phyloP scores from a whole-genome alignment of 2,888 invertebrate species.

The Drosophila buzzatii region DNA sequence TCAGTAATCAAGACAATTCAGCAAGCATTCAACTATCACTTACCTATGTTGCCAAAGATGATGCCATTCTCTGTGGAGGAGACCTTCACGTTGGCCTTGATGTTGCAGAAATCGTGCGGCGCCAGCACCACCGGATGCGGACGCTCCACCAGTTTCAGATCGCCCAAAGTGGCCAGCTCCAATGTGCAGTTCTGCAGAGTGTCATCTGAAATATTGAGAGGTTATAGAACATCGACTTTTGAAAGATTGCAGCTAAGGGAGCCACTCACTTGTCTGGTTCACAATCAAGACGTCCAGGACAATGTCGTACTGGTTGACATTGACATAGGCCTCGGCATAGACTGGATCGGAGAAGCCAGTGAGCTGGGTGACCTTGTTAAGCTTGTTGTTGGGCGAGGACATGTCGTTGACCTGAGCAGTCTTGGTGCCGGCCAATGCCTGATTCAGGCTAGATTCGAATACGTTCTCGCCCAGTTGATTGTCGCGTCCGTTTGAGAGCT shows the following conservation, averaged over 20 bases:
- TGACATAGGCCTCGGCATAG: conserved; percentile 99
- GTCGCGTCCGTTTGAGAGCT: conserved; percentile 89
- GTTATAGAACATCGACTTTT: not conserved
- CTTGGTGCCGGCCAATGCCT: conserved; percentile 91
- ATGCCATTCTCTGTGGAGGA: conserved; percentile 99
- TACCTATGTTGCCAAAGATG: conserved; percentile 99
- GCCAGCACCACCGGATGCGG: conserved; percentile 98
- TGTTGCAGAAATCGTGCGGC: conserved; percentile 98
- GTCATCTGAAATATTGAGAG: conserved; percentile 87
- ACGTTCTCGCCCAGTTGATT: conserved; percentile 89
- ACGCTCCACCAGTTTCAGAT: conserved; percentile 98
- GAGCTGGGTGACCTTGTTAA: conserved; percentile 95
- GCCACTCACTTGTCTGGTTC: conserved; percentile 94
- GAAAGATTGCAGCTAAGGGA: not conserved
- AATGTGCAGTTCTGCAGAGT: conserved; percentile 99
- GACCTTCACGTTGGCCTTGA: conserved; percentile 99
- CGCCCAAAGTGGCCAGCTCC: conserved; percentile 98
- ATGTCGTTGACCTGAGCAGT: conserved; percentile 85
- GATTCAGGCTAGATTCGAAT: conserved; percentile 96
- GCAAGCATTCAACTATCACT: conserved; percentile 43
- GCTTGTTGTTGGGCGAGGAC: conserved; percentile 87
- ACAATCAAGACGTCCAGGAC: conserved; percentile 99
- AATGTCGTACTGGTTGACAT: conserved; percentile 99
- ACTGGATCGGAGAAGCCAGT: conserved; percentile 99
- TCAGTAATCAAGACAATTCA: not conserved